These are phyloP conservation scores for Oithona nana DNA, from an alignment of 2,888 invertebrate species.

Conservation along the genomic window DNA sequence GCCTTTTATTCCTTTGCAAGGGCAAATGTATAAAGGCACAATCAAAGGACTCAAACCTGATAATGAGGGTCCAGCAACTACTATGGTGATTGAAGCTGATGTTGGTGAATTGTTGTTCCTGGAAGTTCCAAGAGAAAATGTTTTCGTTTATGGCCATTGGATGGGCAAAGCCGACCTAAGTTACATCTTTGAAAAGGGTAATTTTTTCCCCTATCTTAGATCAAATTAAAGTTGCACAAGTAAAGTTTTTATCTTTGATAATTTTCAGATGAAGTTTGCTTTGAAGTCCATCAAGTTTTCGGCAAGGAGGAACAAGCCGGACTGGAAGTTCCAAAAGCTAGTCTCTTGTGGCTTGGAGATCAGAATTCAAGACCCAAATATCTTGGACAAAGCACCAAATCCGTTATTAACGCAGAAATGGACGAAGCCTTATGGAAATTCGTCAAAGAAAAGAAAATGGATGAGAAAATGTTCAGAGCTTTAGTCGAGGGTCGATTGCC, in stretches of 20 bases:
- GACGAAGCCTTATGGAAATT: neutral
- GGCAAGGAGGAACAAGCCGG: neutral
- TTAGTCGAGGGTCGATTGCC: neutral
- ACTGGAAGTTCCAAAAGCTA: neutral
- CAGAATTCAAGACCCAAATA: neutral
- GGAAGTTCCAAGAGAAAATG: neutral
- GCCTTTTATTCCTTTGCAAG: slow-evolving; percentile 4
- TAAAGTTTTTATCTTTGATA: no score
- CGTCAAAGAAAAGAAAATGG: neutral
- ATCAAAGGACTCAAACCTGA: neutral
- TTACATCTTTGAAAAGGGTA: neutral
- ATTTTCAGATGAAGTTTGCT: neutral
- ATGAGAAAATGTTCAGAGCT: slow-evolving; percentile 3
- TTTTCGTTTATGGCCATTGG: slow-evolving; percentile 6
- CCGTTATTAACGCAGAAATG: neutral
- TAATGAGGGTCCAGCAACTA: neutral
- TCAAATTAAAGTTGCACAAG: no score
- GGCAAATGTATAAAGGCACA: neutral
- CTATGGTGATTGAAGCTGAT: neutral
- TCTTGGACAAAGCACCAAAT: neutral
- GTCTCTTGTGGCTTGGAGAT: neutral
- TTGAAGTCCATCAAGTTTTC: neutral
- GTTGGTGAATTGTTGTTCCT: neutral
- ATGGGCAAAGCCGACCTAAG: slow-evolving; percentile 9
- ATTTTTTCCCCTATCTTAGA: no score